phyloP scores from a whole-genome alignment of 2,888 invertebrate genomes.

The Xestia c-nigrum region DNA sequence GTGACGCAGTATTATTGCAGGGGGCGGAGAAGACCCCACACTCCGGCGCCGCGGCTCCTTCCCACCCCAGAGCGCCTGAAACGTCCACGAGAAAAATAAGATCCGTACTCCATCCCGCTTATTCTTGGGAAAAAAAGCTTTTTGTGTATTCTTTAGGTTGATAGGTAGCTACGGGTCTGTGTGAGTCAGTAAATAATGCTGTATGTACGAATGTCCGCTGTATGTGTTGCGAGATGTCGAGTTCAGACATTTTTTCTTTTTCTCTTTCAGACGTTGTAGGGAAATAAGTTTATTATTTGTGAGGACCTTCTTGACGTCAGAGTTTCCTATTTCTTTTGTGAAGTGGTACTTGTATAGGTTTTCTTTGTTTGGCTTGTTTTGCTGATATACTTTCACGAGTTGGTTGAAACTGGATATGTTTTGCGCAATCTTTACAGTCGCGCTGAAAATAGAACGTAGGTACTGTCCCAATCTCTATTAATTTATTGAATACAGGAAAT shows the following conservation, averaged over 20 bases:
- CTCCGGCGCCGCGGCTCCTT: conserved; percentile 73
- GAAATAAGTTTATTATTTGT: conserved; percentile 61
- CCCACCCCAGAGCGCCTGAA: conserved; percentile 88
- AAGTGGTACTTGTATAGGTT: conserved; percentile 14
- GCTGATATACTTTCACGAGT: background rate
- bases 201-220: conserved; percentile 76
- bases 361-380: conserved; percentile 12
- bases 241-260: conserved; percentile 64
- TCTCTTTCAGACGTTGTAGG: conserved; percentile 52
- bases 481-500: background rate
- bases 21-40: conserved; percentile 82
- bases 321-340: conserved; percentile 45
- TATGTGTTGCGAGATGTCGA: conserved; percentile 75
- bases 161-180: conserved; percentile 74
- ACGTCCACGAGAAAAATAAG: conserved; percentile 91
- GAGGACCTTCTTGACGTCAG: conserved; percentile 56
- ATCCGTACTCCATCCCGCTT: conserved; percentile 90
- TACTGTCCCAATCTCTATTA: background rate
- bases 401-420: conserved; percentile 5
- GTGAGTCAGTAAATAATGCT: conserved; percentile 83
- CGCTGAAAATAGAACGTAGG: too few species aligned
- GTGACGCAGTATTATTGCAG: conserved; percentile 91
- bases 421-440: background rate
- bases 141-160: conserved; percentile 84
- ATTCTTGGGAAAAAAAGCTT: conserved; percentile 89